A percentile compares a stretch with the other conserved stretches of the same genome.
phyloP scores from a whole-genome alignment of 1,140 invertebrate species.

The Berghia stephanieae region DNA sequence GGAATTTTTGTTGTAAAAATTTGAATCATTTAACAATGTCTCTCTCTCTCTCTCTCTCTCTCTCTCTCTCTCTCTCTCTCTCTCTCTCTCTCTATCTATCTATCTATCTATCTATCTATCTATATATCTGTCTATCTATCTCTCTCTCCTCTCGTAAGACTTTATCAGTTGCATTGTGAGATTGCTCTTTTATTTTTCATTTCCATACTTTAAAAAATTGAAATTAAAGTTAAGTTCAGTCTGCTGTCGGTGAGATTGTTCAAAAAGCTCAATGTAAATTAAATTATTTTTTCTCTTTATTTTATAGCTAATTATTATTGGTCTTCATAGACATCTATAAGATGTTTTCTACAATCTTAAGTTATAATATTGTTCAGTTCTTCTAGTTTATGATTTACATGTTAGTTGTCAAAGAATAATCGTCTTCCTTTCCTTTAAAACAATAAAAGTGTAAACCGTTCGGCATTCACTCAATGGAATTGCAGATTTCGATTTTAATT shows the following conservation, averaged over 20 bases:
- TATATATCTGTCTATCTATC: background rate
- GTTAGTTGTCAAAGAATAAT: background rate
- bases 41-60: slow-evolving; percentile 19
- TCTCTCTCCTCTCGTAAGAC: background rate
- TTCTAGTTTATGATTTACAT: background rate
- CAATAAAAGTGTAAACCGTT: background rate
- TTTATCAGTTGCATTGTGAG: background rate
- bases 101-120: background rate
- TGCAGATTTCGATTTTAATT: too few species aligned
- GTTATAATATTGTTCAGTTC: background rate
- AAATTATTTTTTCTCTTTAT: background rate
- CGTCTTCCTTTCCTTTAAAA: background rate
- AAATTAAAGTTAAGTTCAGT: too few species aligned
- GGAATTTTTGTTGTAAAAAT: too few species aligned
- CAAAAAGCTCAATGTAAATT: background rate
- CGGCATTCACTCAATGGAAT: too few species aligned
- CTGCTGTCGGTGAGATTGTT: too few species aligned
- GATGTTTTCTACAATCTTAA: background rate
- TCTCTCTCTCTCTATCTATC: slow-evolving; percentile 15
- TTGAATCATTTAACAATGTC: too few species aligned
- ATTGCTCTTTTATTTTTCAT: background rate
- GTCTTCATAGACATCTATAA: background rate
- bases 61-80: slow-evolving; percentile 23
- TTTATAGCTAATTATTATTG: background rate
- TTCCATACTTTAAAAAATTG: background rate